Conservation (phyloP, 2,888 invertebrate genomes). For the Cyclophora albipunctata region DNA sequence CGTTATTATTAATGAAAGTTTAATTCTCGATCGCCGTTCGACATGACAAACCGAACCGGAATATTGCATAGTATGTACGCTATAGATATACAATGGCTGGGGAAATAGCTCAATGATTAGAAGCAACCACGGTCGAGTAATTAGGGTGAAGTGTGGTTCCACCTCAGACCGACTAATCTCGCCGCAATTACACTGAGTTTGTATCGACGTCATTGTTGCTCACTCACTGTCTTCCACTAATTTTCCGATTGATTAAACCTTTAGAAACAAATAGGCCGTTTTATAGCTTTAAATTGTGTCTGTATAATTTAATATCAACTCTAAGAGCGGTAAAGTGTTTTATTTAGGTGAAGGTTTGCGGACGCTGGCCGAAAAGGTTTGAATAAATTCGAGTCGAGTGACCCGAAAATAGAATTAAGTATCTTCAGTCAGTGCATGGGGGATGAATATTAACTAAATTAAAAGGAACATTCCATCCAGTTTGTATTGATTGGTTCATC, state of each 20-base stretch:
- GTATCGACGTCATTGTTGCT: slow-evolving; percentile 10
- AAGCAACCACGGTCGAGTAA: slow-evolving; percentile 22
- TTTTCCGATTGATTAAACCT: slow-evolving; percentile 15
- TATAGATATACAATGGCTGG: too few species aligned
- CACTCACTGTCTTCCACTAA: slow-evolving; percentile 14
- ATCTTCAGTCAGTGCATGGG: too few species aligned
- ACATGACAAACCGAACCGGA: too few species aligned
- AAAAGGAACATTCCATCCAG: too few species aligned
- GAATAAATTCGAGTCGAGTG: slow-evolving; percentile 10
- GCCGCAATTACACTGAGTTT: slow-evolving; percentile 22
- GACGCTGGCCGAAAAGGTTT: background rate
- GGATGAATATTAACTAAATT: too few species aligned
- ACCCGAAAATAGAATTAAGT: too few species aligned
- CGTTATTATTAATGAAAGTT: too few species aligned
- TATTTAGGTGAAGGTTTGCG: background rate
- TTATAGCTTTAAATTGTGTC: slow-evolving; percentile 2
- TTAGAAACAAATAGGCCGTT: slow-evolving; percentile 8
- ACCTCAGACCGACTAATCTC: slow-evolving; percentile 26
- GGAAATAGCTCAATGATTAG: slow-evolving; percentile 18
- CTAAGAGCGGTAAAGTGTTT: background rate
- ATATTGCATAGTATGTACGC: too few species aligned
- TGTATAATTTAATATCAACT: background rate
- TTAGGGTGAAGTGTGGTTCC: slow-evolving; percentile 30
- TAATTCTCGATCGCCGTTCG: too few species aligned
- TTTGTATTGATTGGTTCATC: too few species aligned